These are phyloP conservation scores for Caenorhabditis sp. DNA, from an alignment of 2,888 invertebrate genomes.

Conservation along the genomic window DNA sequence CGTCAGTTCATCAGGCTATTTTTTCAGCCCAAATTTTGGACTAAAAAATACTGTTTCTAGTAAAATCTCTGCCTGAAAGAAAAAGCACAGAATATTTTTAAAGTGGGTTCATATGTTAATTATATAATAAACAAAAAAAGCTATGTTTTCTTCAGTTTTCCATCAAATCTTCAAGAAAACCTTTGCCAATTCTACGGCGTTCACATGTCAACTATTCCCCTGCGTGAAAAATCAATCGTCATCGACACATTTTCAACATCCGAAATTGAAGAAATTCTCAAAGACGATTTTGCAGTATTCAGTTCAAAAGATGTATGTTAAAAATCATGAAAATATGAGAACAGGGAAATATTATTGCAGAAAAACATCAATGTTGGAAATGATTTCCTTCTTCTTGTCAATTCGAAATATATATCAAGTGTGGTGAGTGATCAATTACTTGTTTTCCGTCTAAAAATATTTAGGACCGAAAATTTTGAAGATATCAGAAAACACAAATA, in stretches of 20 bases:
- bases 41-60: too few species aligned
- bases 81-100: too few species aligned
- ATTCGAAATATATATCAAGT: conserved; percentile 15
- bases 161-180: not conserved
- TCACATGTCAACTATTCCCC: not conserved
- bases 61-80: too few species aligned
- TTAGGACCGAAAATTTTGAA: too few species aligned
- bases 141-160: too few species aligned
- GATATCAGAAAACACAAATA: too few species aligned
- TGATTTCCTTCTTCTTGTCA: conserved; percentile 14
- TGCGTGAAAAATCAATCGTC: not conserved
- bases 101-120: too few species aligned
- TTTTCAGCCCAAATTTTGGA: too few species aligned
- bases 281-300: not conserved
- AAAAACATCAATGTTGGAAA: conserved; percentile 17
- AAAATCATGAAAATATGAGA: not conserved
- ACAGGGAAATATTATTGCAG: not conserved
- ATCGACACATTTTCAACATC: not conserved
- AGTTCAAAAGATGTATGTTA: conserved; percentile 10
- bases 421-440: too few species aligned
- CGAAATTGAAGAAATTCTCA: conserved; percentile 5
- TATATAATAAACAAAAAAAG: too few species aligned
- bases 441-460: too few species aligned
- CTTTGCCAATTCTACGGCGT: not conserved
- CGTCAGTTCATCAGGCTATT: too few species aligned